Conservation (phyloP, 2,888 invertebrate genomes). For the Papilio gigon region DNA sequence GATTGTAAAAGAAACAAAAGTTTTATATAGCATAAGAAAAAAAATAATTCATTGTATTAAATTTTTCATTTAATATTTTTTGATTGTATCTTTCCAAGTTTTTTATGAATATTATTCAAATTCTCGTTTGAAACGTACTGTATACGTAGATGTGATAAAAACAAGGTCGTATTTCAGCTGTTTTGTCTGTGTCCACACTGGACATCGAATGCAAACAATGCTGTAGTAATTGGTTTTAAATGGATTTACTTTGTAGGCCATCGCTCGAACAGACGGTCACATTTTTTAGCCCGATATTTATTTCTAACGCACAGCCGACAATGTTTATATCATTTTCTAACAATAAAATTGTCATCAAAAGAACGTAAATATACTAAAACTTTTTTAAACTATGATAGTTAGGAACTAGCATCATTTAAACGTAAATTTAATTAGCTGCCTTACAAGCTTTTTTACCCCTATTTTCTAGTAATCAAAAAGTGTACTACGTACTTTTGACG, state of each 20-base stretch:
- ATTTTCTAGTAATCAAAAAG: neutral
- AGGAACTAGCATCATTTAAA: too few species aligned
- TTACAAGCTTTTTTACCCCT: too few species aligned
- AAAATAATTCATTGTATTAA: too few species aligned
- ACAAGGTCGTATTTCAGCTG: constrained; percentile 17
- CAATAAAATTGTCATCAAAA: neutral
- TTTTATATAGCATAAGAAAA: too few species aligned
- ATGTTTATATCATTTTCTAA: neutral
- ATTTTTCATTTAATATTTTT: too few species aligned
- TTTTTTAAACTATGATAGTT: too few species aligned
- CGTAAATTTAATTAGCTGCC: too few species aligned
- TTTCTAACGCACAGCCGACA: neutral
- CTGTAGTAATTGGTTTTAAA: constrained; percentile 33
- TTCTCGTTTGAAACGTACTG: too few species aligned
- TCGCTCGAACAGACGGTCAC: neutral
- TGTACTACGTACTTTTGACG: neutral
- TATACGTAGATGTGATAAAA: constrained; percentile 4
- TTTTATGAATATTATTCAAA: too few species aligned
- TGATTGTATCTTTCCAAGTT: too few species aligned
- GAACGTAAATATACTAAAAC: neutral
- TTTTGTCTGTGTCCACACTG: constrained; percentile 28
- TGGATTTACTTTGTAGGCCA: constrained; percentile 24
- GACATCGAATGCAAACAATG: constrained; percentile 24
- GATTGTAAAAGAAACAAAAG: too few species aligned
- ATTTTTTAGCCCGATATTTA: neutral